A percentile compares a stretch with the other conserved stretches of the same genome.
Evolutionary conservation across 1,140 invertebrate species (phyloP).

Genomic region (Colletes latitarsis): DNA sequence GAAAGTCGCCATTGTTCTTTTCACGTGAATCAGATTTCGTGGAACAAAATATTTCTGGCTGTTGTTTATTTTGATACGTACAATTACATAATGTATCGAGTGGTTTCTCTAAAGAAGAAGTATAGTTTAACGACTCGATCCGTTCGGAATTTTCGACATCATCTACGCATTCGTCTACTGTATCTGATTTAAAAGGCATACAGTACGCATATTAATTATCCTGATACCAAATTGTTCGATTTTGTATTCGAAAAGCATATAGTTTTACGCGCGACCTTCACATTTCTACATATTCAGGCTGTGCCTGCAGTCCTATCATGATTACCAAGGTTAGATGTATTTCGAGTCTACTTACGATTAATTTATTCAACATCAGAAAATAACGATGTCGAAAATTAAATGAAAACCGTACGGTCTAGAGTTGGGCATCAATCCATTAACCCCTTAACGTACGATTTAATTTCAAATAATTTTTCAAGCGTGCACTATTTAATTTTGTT

Average conservation of each 20-base stretch:
- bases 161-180: neutral
- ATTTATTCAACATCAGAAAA: neutral
- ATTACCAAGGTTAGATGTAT: slow-evolving; percentile 8
- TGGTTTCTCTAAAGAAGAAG: neutral
- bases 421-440: too few relatives aligned
- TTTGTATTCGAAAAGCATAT: slow-evolving; percentile 42
- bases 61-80: too few relatives aligned
- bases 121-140: slow-evolving; percentile 5
- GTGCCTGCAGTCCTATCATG: too few relatives aligned
- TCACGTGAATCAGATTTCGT: neutral
- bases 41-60: neutral
- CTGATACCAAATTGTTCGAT: slow-evolving; percentile 39
- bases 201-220: slow-evolving; percentile 35
- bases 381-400: too few relatives aligned
- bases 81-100: neutral
- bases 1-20: too few relatives aligned
- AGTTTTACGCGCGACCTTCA: slow-evolving; percentile 27
- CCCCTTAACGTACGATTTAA: too few relatives aligned
- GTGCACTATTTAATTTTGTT: too few relatives aligned
- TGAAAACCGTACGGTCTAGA: too few relatives aligned
- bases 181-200: slow-evolving; percentile 30
- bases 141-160: neutral
- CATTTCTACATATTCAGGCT: slow-evolving; percentile 31
- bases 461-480: too few relatives aligned
- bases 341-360: neutral